Evolutionary conservation across 2,797 vertebrate species (phyloP).

Genomic region (Sebastes trivittatus): DNA sequence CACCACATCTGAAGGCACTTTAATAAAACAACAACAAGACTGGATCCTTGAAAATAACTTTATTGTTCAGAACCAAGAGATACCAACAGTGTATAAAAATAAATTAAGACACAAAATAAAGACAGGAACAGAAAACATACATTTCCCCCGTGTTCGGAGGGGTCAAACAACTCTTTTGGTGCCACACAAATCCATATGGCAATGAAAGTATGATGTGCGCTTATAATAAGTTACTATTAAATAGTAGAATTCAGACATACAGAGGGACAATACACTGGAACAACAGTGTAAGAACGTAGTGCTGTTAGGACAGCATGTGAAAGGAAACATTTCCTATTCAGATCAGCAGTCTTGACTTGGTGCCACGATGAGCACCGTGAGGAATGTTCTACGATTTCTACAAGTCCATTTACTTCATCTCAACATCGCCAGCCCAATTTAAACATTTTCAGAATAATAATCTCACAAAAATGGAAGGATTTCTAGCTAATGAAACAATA

Average conservation of each 20-base stretch:
- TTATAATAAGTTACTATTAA: slow-evolving; percentile 73
- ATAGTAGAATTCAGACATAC: slow-evolving; percentile 33
- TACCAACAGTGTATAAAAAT: slow-evolving; percentile 76
- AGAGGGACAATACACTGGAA: neutral
- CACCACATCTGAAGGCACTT: neutral
- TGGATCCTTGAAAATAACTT: slow-evolving; percentile 23
- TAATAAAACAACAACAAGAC: neutral
- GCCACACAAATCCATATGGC: neutral
- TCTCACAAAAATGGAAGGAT: neutral
- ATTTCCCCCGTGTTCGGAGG: neutral
- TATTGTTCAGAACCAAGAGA: slow-evolving; percentile 2
- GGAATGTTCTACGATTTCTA: neutral
- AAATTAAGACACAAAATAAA: slow-evolving; percentile 67
- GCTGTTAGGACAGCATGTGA: neutral
- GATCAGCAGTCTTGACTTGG: neutral
- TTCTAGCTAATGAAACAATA: neutral
- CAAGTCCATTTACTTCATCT: neutral
- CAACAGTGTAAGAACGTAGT: neutral
- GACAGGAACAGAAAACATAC: slow-evolving; percentile 36
- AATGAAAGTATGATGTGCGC: neutral
- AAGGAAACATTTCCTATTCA: neutral
- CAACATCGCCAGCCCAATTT: neutral
- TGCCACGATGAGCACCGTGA: neutral
- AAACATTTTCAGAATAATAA: neutral
- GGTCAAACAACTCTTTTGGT: neutral